Base-by-base conservation (phyloP, 2,888 invertebrate genomes). In the Folsomia manolachei region DNA sequence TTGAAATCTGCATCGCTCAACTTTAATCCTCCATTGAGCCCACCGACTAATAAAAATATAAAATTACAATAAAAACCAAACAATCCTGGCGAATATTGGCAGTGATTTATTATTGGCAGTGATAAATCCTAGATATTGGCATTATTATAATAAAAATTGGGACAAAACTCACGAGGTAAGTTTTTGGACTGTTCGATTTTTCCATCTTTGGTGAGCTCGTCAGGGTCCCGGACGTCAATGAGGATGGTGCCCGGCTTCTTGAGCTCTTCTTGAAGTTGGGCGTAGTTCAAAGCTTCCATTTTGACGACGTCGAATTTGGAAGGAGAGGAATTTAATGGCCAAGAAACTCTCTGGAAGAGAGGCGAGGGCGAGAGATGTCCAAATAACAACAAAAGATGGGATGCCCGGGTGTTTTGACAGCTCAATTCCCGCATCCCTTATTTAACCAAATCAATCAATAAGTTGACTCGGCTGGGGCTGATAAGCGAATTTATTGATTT, bases 131-230 rank as follows among this genome's bases (percentile, higher is more conserved):
- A n/a, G n/a, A n/a, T n/a, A n/a, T n/a, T n/a, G n/a, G n/a, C n/a
- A n/a, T n/a, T n/a, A n/a, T n/a, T n/a, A 39, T 39, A 39, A 39
- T 39, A 9, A 39, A 39, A 39, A 39, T 39, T 39, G 14, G 39
- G 39, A 4, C 4, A 39, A 9, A 39, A 39, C 39, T 39, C 4
- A 56, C 56, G 7, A 7, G 56, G 56, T 14, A 56, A 14, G n/a
- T 56, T 56, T 19, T 56, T 56, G 7, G 56, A 56, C n/a, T 56
- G 56, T 19, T 18, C 56, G 56, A 56, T 56, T 56, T 56, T 56
- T 56, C 56, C 56, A 56, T 56, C 56, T 7, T 7, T 56, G 4
- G 7, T 56, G 56, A 56, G 7, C n/a, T 56, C 56, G 4, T 56
- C 56, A n/a, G 7, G 11, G n/a, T 7, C 4, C 19, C 56, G 56